Evolutionary conservation across 2,113 vertebrate species (phyloP).

Genomic region (Erythrocercus mccallii): DNA sequence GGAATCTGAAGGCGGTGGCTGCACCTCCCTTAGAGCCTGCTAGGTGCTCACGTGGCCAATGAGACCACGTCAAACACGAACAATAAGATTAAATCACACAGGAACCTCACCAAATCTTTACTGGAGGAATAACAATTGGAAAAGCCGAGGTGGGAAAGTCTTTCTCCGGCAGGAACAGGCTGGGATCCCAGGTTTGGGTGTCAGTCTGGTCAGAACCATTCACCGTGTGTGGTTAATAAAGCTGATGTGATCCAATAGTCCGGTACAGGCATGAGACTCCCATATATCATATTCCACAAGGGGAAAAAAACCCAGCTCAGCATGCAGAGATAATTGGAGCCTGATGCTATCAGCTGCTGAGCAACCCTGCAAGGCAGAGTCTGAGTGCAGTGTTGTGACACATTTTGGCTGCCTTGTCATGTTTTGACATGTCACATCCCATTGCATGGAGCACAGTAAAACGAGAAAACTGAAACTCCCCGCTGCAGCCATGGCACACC

Average conservation of each 20-base stretch:
- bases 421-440: conserved; percentile 42
- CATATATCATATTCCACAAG: not conserved
- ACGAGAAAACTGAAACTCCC: not conserved
- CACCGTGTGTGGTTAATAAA: not conserved
- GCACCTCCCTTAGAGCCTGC: not conserved
- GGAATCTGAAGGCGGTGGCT: not conserved
- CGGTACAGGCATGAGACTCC: not conserved
- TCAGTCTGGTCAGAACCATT: not conserved
- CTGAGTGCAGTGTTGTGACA: conserved; percentile 23
- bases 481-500: not conserved
- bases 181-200: not conserved
- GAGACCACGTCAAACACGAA: not conserved
- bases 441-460: not conserved
- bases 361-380: conserved; percentile 20
- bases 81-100: not conserved
- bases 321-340: conserved; percentile 17
- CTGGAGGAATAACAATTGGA: not conserved
- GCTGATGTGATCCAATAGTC: not conserved
- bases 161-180: not conserved
- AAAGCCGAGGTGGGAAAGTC: not conserved
- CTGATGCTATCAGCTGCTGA: conserved; percentile 37
- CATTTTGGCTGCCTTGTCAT: conserved; percentile 31
- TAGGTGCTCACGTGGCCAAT: accelerated
- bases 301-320: conserved; percentile 1
- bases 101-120: not conserved